Evolutionary conservation across 2,888 invertebrate genomes (phyloP), one percentile per base, ranked within the genome.

Genomic region (Pantelozetes paolii): DNA sequence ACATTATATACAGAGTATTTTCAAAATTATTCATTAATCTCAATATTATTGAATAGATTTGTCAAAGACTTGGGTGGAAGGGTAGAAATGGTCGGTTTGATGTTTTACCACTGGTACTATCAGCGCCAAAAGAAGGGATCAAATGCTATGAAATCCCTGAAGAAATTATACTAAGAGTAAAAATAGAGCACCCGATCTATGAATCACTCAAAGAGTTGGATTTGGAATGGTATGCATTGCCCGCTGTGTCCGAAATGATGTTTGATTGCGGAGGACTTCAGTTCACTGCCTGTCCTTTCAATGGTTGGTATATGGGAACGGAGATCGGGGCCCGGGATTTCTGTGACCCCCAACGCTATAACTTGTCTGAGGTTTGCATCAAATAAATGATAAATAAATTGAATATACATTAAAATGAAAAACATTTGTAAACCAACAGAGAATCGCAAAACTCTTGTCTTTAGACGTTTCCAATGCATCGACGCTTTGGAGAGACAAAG

Each of bases 51-150:
- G 2, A 62, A n/a, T 3, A 82, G 81, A 71, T 82, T 26, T 81
- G 95, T 82, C 83, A 88, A 78, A 91, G 92, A 81, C 84, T 96
- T 77, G 96, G 96, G 0, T 96, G 96, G 96, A 90, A 90, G 81
- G 87, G 89, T 11, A 87, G 89, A 71, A 87, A 88, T 54, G 89
- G 89, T 0, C 86, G 87, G 79, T 96, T 92, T 87, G 83, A 83
- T 76, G 77, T 83, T 5, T 77, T 83, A 18, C 83, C 83, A 0
- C 76, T 83, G 11, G 79, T 83, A 2, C 77, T 83, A 36, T 82
- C 81, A 45, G 82, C 82, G 0, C 81, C 81, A 40, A 82, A 82
- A 5, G 80, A 82, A 73, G 81, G 81, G 71, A 82, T 82, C 0
- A 81, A 82, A 74, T 75, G 80, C 75, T 83, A 82, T 77, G 82